Evolutionary conservation across 1,140 invertebrate species (phyloP).

Genomic region (Lordiphosa clarofinis): DNA sequence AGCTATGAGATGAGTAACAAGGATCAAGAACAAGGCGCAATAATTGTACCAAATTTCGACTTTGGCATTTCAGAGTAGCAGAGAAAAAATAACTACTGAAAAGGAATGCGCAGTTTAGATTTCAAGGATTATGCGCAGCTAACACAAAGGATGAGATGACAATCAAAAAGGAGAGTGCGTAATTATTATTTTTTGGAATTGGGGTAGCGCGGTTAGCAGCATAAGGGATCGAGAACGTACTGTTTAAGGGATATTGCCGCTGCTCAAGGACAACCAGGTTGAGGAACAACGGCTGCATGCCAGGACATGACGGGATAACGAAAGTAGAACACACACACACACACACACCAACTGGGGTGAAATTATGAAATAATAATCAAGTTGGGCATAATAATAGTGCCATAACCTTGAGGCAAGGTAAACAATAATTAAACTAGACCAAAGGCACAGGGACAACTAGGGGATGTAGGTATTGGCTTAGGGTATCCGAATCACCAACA

Average conservation of each 20-base stretch:
- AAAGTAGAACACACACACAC: conserved; percentile 45
- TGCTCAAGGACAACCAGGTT: conserved; percentile 55
- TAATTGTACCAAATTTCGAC: conserved; percentile 61
- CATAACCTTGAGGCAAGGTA: conserved; percentile 69
- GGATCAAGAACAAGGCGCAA: conserved; percentile 47
- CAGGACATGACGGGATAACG: conserved; percentile 37
- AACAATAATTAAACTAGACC: conserved; percentile 64
- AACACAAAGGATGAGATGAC: conserved; percentile 19
- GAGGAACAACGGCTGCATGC: conserved; percentile 44
- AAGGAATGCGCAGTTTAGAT: conserved; percentile 48
- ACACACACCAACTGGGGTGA: conserved; percentile 21
- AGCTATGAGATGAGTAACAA: conserved; percentile 33
- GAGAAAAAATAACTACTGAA: conserved; percentile 1
- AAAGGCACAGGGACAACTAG: conserved; percentile 8
- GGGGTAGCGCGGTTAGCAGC: conserved; percentile 56
- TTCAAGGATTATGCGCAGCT: conserved; percentile 46
- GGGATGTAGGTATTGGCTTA: conserved; percentile 1
- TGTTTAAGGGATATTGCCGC: conserved; percentile 39
- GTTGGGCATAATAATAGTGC: conserved; percentile 60
- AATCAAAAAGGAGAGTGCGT: conserved; percentile 41
- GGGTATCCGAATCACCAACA: conserved; percentile 22
- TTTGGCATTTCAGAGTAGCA: conserved; percentile 22
- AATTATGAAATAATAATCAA: conserved; percentile 75
- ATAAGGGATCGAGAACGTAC: conserved; percentile 28
- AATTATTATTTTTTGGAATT: conserved; percentile 51